Conservation (phyloP, 2,113 vertebrate genomes). For the Agapornis roseicollis region DNA sequence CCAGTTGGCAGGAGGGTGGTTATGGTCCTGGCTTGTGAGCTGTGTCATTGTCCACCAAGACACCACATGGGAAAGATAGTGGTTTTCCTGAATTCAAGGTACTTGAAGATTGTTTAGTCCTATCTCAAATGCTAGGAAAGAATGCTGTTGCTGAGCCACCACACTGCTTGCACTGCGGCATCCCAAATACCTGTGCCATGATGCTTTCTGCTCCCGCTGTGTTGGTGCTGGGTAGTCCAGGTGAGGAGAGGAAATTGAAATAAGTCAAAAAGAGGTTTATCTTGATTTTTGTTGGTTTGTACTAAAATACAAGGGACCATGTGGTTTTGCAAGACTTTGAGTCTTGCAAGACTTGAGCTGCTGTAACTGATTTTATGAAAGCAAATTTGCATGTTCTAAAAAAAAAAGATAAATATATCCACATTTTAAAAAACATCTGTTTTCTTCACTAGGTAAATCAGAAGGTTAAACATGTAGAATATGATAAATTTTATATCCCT, state of each 20-base stretch:
- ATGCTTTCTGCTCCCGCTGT: background rate
- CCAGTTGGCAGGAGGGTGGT: background rate
- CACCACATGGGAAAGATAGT: background rate
- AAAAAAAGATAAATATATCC: background rate
- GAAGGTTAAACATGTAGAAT: conserved; percentile 90
- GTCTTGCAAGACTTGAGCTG: background rate
- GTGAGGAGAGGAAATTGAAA: background rate
- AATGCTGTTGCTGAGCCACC: background rate
- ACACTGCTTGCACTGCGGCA: background rate
- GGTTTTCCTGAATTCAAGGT: background rate
- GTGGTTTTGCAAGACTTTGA: background rate
- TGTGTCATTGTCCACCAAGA: background rate
- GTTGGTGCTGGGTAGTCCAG: background rate
- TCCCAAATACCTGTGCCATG: background rate
- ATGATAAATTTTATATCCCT: conserved; percentile 93
- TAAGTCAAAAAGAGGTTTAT: background rate
- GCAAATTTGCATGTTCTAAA: background rate
- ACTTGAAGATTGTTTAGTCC: background rate
- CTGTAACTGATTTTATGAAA: background rate
- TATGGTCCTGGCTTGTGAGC: background rate
- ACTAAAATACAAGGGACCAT: background rate
- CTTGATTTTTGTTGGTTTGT: background rate
- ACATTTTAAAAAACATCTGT: background rate
- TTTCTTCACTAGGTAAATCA: conserved; percentile 85
- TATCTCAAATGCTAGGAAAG: background rate